Base-by-base conservation (phyloP, 2,888 invertebrate genomes). In the Cecidostiba fungosa region DNA sequence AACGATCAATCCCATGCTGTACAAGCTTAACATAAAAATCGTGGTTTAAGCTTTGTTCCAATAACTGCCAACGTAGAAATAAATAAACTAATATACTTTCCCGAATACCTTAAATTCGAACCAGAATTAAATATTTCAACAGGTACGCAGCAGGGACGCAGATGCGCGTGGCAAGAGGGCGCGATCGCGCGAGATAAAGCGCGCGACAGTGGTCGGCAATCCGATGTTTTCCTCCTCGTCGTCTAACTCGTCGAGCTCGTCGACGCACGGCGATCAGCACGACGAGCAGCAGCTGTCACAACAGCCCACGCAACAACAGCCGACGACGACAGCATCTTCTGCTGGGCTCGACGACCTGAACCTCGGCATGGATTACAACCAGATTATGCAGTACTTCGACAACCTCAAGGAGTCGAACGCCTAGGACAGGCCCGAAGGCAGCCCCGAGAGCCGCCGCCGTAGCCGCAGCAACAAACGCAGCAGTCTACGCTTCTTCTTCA, bases 361-460 rank as follows among this genome's bases (percentile, higher is more conserved):
- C 90, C 93, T 95, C 87, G 97, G 97, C 92, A 98, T 99, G 98
- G 98, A 98, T 94, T 99, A 99, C 94, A 98, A 98, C 94, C 98
- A 98, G 95, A 97, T 99, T 94, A 98, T 98, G 97, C 97, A 98
- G 94, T 98, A 99, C 94, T 99, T 99, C 95, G 98, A 98, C 95
- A 98, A 98, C 95, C 95, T 99, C 93, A 99, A 99, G 96, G 97
- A 97, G 95, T 97, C 97, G 94, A 97, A 97, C 95, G 97, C 97
- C 96, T 97, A 97, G 86, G 86, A 54, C 50, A 59, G 87, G 84
- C 62, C 82, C 77, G 74, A 79, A 54, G 82, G 85, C 87, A 85
- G 86, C 84, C 84, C 62, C 70, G 59, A 76, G 29, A 66, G 84
- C 77, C 62, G 82, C 82, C 77, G 72, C 26, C 76, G 32, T 43